Evolutionary conservation across 2,113 vertebrate species (phyloP), one percentile per base, ranked within the genome.

Genomic region (Rutilus rutilus): DNA sequence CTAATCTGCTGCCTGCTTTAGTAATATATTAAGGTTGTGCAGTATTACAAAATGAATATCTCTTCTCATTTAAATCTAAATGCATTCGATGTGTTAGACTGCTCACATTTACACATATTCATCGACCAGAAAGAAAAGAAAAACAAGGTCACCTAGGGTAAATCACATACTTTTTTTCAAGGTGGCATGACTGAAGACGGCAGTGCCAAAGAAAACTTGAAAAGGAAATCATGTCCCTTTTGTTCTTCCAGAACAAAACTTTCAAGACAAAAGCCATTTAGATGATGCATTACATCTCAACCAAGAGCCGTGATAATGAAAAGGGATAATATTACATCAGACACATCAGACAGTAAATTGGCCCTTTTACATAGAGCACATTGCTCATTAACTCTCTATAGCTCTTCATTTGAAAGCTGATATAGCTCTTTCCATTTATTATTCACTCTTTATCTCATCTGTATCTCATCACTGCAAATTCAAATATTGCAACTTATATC

Each of bases 271-370:
- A 83, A 83, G 50, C 47, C 4, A 39, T 79, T 86, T 71, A 57
- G 50, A 67, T 69, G 30, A 86, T 79, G 50, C 52, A 86, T 80
- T 79, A 71, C 50, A 71, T 57, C 64, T 80, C 76, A 86, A 80
- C 33, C 64, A 45, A 71, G 50, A 59, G 76, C 25, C 9, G 65
- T 69, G 75, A 45, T 86, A 42, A 86, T 86, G 64, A 86, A 86
- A 86, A 71, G 50, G 30, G 30, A 86, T 79, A 54, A 79, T 86
- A 79, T 85, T 78, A 79, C 59, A 80, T 80, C 84, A 69, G 47
- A 78, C 42, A 77, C 59, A 86, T 83, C 65, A 74, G 33, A 80
- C 52, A 21, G 25, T 54, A 76, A 86, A 88, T 84, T 80, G 78
- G 47, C 47, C 25, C 23, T 54, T 54, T 23, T 39, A 84, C 36